Evolutionary conservation across 2,888 invertebrate species (phyloP).

Genomic region (Caenorhabditis sp.): DNA sequence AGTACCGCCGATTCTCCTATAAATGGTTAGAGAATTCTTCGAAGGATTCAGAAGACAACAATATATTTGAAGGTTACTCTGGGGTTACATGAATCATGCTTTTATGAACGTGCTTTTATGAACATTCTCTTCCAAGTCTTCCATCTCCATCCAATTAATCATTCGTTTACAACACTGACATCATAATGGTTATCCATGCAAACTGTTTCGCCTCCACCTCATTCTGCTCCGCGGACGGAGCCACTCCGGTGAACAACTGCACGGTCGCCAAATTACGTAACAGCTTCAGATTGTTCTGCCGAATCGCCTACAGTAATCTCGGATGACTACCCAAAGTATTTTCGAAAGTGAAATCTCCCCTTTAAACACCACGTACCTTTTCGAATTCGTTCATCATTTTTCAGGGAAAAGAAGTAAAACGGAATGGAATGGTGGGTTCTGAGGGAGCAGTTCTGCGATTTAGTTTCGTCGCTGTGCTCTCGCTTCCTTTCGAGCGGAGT

Average conservation of each 20-base stretch:
- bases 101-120: too few species aligned
- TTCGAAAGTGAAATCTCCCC: not conserved
- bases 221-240: conserved; percentile 31
- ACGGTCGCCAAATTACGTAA: conserved; percentile 50
- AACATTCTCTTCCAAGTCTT: not conserved
- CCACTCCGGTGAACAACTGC: conserved; percentile 49
- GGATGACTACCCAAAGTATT: not conserved
- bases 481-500: conserved; percentile 40
- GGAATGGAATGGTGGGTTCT: not conserved
- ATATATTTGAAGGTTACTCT: too few species aligned
- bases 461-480: conserved; percentile 15
- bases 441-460: too few species aligned
- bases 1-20: conserved; percentile 52
- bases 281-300: conserved; percentile 54
- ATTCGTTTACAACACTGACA: not conserved
- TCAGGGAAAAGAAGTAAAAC: not conserved
- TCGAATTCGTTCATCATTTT: conserved; percentile 56
- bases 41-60: too few species aligned
- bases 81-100: not conserved
- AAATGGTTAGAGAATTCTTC: not conserved
- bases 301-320: conserved; percentile 44
- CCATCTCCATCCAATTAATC: not conserved
- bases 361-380: conserved; percentile 24
- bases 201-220: conserved; percentile 24
- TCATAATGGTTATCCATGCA: conserved; percentile 12